A percentile compares a stretch with the other conserved stretches of the same genome.
Evolutionary conservation across 2,113 vertebrate species (phyloP).

Genomic region (Machaerirhynchus nigripectus): DNA sequence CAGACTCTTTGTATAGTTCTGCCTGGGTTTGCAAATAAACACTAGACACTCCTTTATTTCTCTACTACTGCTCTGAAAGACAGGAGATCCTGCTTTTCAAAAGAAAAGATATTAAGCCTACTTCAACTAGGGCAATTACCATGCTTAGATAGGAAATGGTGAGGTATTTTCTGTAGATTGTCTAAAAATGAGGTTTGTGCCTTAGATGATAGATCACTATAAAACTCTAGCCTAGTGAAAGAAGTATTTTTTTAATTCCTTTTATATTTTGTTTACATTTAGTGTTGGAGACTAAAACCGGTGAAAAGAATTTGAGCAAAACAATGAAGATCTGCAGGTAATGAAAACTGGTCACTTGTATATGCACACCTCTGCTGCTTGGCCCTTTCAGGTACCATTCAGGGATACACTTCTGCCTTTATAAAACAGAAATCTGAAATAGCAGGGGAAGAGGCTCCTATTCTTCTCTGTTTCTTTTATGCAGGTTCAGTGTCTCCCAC

Average conservation of each 20-base stretch:
- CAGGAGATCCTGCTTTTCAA: slow-evolving; percentile 33
- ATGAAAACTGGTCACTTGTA: neutral
- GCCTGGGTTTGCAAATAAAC: slow-evolving; percentile 4
- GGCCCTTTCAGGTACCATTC: neutral
- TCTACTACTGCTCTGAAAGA: neutral
- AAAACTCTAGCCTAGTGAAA: neutral
- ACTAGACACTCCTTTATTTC: neutral
- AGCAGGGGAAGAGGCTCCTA: neutral
- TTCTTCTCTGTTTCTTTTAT: neutral
- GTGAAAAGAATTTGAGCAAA: neutral
- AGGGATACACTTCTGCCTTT: neutral
- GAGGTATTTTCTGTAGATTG: neutral
- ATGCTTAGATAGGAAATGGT: neutral
- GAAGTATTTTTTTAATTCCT: neutral
- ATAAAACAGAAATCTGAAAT: neutral
- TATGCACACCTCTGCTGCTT: neutral
- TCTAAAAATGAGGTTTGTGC: neutral
- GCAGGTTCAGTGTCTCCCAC: neutral
- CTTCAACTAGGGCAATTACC: neutral
- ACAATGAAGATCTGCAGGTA: neutral
- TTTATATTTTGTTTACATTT: neutral
- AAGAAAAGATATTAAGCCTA: neutral
- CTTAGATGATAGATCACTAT: neutral
- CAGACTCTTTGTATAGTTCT: neutral
- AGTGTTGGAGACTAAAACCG: neutral